These are phyloP conservation scores for Chrysodeixis includens DNA, from an alignment of 2,888 invertebrate species.

Conservation along the genomic window DNA sequence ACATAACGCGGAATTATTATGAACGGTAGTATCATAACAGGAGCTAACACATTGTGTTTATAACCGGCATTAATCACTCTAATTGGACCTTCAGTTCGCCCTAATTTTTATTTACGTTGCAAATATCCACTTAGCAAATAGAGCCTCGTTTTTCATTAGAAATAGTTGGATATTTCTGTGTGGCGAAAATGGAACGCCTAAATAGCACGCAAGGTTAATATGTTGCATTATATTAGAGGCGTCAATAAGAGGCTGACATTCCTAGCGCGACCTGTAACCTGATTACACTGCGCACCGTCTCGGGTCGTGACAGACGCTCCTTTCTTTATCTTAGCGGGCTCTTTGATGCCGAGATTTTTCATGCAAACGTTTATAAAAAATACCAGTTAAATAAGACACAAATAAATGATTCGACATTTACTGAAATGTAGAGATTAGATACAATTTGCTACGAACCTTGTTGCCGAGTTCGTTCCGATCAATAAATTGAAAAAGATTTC, in stretches of 20 bases:
- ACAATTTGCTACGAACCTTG: neutral
- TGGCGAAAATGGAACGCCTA: conserved; percentile 71
- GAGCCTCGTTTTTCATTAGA: conserved; percentile 52
- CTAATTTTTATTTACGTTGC: conserved; percentile 54
- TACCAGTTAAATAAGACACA: conserved; percentile 6
- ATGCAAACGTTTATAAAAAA: conserved; percentile 34
- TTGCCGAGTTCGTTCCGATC: conserved; percentile 10
- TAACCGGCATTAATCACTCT: conserved; percentile 54
- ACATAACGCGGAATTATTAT: conserved; percentile 8
- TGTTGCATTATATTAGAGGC: conserved; percentile 76
- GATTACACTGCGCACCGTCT: conserved; percentile 59
- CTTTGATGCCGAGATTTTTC: conserved; percentile 38
- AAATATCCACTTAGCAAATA: conserved; percentile 58
- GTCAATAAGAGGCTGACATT: conserved; percentile 82
- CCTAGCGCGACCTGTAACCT: conserved; percentile 75
- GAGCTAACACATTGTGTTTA: conserved; percentile 20
- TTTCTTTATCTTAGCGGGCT: conserved; percentile 56
- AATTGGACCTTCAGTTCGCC: conserved; percentile 55
- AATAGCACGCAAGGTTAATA: conserved; percentile 85
- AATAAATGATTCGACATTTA: conserved; percentile 14
- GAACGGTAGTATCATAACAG: conserved; percentile 23
- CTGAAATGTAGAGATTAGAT: conserved; percentile 7
- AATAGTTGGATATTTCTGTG: conserved; percentile 64
- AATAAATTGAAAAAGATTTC: conserved; percentile 32
- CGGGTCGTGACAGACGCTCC: conserved; percentile 51